phyloP scores from a whole-genome alignment of 1,140 invertebrate genomes.

The Drosophila sproati region DNA sequence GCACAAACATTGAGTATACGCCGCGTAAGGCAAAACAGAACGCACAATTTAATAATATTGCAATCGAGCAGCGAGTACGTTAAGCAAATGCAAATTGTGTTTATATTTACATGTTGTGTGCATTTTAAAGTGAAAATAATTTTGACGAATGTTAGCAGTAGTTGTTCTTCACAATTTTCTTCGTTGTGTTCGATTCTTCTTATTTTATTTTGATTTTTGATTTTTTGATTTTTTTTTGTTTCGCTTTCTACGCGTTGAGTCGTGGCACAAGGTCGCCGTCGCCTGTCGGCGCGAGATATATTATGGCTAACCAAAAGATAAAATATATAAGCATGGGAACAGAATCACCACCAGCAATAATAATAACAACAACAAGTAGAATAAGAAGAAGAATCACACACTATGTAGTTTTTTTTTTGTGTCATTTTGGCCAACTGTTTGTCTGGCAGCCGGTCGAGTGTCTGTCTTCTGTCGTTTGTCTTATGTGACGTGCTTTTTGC shows the following conservation, averaged over 20 bases:
- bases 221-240: conserved; percentile 34
- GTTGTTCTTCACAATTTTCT: conserved; percentile 38
- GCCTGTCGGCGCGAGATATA: conserved; percentile 71
- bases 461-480: conserved; percentile 42
- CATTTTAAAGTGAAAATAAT: conserved; percentile 33
- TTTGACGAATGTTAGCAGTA: conserved; percentile 48
- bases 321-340: conserved; percentile 58
- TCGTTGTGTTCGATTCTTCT: conserved; percentile 22
- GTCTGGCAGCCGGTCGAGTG: conserved; percentile 28
- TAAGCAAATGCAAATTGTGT: conserved; percentile 9
- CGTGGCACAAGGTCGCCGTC: conserved; percentile 75
- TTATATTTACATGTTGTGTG: conserved; percentile 29
- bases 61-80: neutral
- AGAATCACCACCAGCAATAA: conserved; percentile 2
- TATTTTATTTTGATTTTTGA: conserved; percentile 11
- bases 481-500: conserved; percentile 76
- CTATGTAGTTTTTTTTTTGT: conserved; percentile 17
- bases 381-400: conserved; percentile 1
- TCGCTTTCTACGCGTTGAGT: conserved; percentile 74
- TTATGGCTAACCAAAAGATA: conserved; percentile 75
- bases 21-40: conserved; percentile 15
- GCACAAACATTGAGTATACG: conserved; percentile 35
- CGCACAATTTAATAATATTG: conserved; percentile 7
- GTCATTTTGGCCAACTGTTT: conserved; percentile 37
- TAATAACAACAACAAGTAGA: neutral